phyloP scores from a whole-genome alignment of 2,797 vertebrate species.

The Enteromius anoplus region DNA sequence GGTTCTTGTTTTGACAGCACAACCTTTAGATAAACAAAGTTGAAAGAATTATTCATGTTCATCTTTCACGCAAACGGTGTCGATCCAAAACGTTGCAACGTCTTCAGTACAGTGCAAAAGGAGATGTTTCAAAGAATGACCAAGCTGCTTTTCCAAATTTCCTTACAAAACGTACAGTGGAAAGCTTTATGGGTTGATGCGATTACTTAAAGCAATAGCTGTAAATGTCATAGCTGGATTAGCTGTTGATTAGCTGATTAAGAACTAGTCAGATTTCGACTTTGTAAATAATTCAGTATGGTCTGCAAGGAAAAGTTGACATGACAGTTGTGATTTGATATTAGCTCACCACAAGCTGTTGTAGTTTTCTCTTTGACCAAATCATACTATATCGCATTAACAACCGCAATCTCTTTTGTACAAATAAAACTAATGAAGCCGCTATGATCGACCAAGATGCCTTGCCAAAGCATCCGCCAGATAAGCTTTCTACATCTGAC shows the following conservation, averaged over 20 bases:
- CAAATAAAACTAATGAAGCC: constrained; percentile 24
- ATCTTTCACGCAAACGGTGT: background rate
- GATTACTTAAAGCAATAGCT: too few species aligned
- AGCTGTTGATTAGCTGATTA: background rate
- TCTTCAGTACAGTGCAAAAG: background rate
- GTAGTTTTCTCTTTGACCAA: background rate
- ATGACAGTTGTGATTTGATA: background rate
- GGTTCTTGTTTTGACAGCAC: constrained; percentile 25
- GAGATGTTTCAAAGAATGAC: background rate
- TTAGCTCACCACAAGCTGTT: background rate
- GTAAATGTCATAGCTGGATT: background rate
- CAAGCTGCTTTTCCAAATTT: background rate
- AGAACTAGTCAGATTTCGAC: background rate
- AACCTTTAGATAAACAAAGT: background rate
- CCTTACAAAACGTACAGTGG: background rate
- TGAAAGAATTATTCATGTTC: background rate
- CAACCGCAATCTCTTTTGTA: background rate
- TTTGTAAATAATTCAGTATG: background rate
- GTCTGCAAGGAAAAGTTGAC: background rate
- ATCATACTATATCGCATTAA: background rate
- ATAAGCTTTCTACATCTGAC: constrained; percentile 31
- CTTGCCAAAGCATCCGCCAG: constrained; percentile 23
- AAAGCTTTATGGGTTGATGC: background rate
- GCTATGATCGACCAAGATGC: constrained; percentile 1
- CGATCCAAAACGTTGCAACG: background rate